These are phyloP conservation scores for Taenaris catops DNA, from an alignment of 2,888 invertebrate genomes.

Conservation along the genomic window DNA sequence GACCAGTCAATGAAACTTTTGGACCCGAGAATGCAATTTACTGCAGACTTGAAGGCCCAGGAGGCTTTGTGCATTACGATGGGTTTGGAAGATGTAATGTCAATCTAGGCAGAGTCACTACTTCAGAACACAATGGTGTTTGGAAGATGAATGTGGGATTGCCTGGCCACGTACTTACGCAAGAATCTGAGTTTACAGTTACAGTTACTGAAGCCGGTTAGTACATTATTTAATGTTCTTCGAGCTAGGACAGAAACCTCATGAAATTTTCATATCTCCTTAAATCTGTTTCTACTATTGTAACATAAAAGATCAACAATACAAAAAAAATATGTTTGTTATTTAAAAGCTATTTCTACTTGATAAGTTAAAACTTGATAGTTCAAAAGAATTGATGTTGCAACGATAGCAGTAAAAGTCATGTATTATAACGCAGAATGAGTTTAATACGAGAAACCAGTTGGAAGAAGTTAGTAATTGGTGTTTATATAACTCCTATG, in stretches of 20 bases:
- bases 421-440: too few relatives aligned
- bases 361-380: too few relatives aligned
- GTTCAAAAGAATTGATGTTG: too few relatives aligned
- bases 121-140: slow-evolving; percentile 38
- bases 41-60: slow-evolving; percentile 42
- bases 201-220: slow-evolving; percentile 38
- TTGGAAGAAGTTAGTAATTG: too few relatives aligned
- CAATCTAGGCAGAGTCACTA: slow-evolving; percentile 37
- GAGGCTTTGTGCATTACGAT: slow-evolving; percentile 36
- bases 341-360: background rate
- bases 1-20: slow-evolving; percentile 32
- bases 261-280: slow-evolving; percentile 1
- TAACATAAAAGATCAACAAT: background rate
- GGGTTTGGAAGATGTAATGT: slow-evolving; percentile 51
- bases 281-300: background rate
- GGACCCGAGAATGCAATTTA: slow-evolving; percentile 51
- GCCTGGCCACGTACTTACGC: slow-evolving; percentile 39
- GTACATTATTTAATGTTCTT: slow-evolving; percentile 2
- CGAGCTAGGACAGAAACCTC: too few relatives aligned
- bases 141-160: slow-evolving; percentile 46
- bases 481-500: too few relatives aligned
- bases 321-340: background rate
- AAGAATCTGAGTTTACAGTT: slow-evolving; percentile 33
- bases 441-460: too few relatives aligned
- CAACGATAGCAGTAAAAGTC: too few relatives aligned